These are phyloP conservation scores for Columba guinea DNA, from an alignment of 2,797 vertebrate genomes.

Conservation along the genomic window DNA sequence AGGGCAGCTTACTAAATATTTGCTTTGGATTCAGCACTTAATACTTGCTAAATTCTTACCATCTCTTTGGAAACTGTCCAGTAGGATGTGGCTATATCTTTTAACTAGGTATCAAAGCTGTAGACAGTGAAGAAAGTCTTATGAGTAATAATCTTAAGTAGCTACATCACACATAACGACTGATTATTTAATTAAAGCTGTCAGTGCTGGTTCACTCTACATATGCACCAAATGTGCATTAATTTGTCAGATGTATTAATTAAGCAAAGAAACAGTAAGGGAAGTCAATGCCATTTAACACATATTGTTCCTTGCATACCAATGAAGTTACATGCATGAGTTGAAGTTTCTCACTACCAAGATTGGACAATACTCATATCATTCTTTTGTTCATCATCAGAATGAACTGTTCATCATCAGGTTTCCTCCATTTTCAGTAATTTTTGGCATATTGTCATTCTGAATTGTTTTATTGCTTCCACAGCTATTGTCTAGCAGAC, in stretches of 20 bases:
- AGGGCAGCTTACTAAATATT: slow-evolving; percentile 40
- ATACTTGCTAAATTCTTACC: slow-evolving; percentile 3
- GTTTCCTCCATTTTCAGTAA: neutral
- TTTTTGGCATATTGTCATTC: neutral
- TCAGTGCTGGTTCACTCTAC: neutral
- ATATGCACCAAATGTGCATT: neutral
- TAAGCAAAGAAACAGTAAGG: neutral
- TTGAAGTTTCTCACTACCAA: neutral
- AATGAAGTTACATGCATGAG: neutral
- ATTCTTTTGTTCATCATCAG: neutral
- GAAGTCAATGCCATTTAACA: neutral
- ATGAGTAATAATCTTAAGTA: slow-evolving; percentile 1
- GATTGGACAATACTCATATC: neutral
- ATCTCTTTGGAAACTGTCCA: slow-evolving; percentile 33
- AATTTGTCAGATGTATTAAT: slow-evolving; percentile 10
- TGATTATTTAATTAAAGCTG: slow-evolving; percentile 45
- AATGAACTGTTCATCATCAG: neutral
- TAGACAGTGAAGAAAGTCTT: slow-evolving; percentile 9
- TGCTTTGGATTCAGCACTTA: slow-evolving; percentile 28
- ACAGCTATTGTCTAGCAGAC: neutral
- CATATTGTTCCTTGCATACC: neutral
- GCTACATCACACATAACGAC: neutral
- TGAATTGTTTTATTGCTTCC: neutral
- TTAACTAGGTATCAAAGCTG: slow-evolving; percentile 1
- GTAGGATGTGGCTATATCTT: neutral